Evolutionary conservation across 2,113 vertebrate species (phyloP), one percentile per base, ranked within the genome.

Genomic region (Oreotrochilus melanogaster): DNA sequence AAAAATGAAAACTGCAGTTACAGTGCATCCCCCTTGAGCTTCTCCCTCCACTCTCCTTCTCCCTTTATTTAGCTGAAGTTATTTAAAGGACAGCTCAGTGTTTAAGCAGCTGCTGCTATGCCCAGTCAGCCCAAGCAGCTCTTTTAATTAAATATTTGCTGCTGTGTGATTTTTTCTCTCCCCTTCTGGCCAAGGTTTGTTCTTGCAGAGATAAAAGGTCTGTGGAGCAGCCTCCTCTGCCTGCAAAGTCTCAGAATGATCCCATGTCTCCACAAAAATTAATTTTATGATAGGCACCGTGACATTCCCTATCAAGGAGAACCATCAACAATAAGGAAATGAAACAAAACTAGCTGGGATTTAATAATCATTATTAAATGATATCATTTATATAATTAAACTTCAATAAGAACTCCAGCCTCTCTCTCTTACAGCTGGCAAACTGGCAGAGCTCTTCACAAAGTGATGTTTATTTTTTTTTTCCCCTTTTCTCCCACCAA

Each of bases 61-160:
- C 37, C 56, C 53, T 94, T 95, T 84, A 88, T 93, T 88, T 76
- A 93, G 72, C 88, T 90, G 78, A 60, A 94, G 94, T 95, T 96
- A 96, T 96, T 97, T 95, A 96, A 95, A 93, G 84, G 92, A 76
- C 75, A 93, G 84, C 92, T 71, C 92, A 94, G 54, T 97, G 96
- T 97, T 97, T 97, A 97, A 96, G 95, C 97, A 97, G 97, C 96
- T 97, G 97, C 93, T 95, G 91, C 95, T 95, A 86, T 3, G 6
- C 91, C 65, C 50, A 53, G 43, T 64, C n/a, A 18, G 89, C 48
- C 92, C 73, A 75, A 92, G 60, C 39, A 91, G 81, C 83, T 84
- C 71, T 97, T 96, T 91, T 95, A 97, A 97, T 97, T 97, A 97
- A 97, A 97, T 97, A 95, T 95, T 97, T 97, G 96, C 94, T 87